phyloP scores from a whole-genome alignment of 2,113 vertebrate genomes.

The Indri indri region DNA sequence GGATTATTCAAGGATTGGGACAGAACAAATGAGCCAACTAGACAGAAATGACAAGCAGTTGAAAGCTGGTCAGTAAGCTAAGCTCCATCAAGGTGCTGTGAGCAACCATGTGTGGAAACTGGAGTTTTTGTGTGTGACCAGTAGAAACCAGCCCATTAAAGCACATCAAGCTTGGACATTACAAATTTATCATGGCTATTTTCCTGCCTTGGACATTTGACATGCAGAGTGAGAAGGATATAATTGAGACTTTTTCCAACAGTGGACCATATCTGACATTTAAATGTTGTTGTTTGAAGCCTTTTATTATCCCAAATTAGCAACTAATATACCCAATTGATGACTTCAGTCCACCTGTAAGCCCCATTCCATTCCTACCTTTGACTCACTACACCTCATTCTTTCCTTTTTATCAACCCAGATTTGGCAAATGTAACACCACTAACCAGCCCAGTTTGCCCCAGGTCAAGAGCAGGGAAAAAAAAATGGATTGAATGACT shows the following conservation, averaged over 20 bases:
- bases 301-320: neutral
- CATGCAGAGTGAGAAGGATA: neutral
- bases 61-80: neutral
- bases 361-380: neutral
- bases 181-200: neutral
- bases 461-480: neutral
- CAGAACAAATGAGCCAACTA: neutral
- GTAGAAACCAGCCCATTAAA: neutral
- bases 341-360: neutral
- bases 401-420: neutral
- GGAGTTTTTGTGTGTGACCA: neutral
- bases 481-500: neutral
- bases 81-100: neutral
- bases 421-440: neutral
- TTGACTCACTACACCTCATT: neutral
- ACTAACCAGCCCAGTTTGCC: neutral
- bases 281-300: neutral
- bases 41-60: neutral
- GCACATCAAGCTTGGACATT: neutral
- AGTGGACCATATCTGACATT: neutral
- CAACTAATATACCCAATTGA: neutral
- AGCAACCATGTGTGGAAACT: neutral
- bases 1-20: neutral
- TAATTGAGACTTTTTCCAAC: neutral
- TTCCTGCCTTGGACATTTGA: neutral